These are phyloP conservation scores for Coelopa pilipes DNA, from an alignment of 2,888 invertebrate genomes.

Conservation along the genomic window DNA sequence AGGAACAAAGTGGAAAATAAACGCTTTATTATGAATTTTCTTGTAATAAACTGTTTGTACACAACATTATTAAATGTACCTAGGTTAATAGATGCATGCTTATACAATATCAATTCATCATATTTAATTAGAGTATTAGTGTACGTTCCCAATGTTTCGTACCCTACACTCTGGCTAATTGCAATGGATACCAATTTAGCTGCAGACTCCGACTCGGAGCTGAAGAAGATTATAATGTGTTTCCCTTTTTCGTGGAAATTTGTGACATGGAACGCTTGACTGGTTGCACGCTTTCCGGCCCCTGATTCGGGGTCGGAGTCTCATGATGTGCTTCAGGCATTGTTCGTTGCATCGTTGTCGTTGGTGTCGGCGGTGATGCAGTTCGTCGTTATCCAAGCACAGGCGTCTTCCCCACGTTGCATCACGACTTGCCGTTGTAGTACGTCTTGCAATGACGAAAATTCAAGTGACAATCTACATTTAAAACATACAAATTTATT, in stretches of 20 bases:
- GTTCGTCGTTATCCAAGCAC: neutral
- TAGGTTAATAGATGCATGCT: too few species aligned
- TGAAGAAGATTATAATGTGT: neutral
- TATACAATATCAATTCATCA: too few species aligned
- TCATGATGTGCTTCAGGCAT: neutral
- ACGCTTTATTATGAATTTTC: too few species aligned
- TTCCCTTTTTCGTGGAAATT: constrained; percentile 32
- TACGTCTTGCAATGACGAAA: constrained; percentile 8
- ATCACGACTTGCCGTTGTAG: constrained; percentile 10
- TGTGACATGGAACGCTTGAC: constrained; percentile 32
- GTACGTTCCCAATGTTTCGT: too few species aligned
- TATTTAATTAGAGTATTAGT: too few species aligned
- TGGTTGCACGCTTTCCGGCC: constrained; percentile 29
- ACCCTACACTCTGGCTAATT: too few species aligned
- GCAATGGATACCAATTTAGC: too few species aligned
- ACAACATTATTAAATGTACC: too few species aligned
- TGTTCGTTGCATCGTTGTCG: constrained; percentile 26
- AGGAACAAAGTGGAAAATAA: too few species aligned
- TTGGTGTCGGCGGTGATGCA: neutral
- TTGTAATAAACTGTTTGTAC: too few species aligned
- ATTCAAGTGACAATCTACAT: constrained; percentile 25
- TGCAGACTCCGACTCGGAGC: too few species aligned
- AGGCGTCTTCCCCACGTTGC: constrained; percentile 26
- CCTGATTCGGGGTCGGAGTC: neutral
- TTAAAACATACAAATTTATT: constrained; percentile 21